Evolutionary conservation across 2,888 invertebrate genomes (phyloP), one percentile per base, ranked within the genome.

Genomic region (Oscheius myriophilus): DNA sequence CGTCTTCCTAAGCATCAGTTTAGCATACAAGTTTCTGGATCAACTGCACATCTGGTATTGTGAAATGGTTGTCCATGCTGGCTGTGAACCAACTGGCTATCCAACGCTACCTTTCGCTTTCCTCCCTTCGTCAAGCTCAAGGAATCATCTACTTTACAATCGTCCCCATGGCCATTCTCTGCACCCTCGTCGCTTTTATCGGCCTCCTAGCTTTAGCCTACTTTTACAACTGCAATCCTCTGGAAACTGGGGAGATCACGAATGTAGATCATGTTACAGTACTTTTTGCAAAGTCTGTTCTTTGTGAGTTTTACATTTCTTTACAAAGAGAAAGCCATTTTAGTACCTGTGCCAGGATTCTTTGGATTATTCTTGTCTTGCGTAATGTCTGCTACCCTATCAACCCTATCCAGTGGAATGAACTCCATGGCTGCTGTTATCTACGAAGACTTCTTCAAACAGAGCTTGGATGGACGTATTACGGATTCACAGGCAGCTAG

Each of bases 21-120:
- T 69, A 82, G 75, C 81, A 82, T 67, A 82, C 81, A 67, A 72
- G 71, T 42, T 58, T 82, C 23, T 82, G 82, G 82, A 81, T 81
- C 64, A 82, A 81, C 70, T 33, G 81, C 11, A 68, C 75, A 55
- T 75, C 78, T 16, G 82, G 79, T 21, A 78, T 78, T 16, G 71
- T 81, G 23, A 76, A 75, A 7, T 82, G 82, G 79, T 70, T 82
- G 33, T 79, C 80, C 2, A 75, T 78, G 11, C 81, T 81, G 62
- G 79, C 77, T 18, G 82, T 82, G 12, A 82, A 81, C 68, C 82
- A 82, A 58, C 51, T 81, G 46, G 79, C 82, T 0, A 82, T 82
- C 61, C 82, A 82, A 53, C 72, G 82, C 70, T 82, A 82, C 61
- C 69, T 72, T 18, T 75, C 76, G 67, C 73, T 82, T 12, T 80